phyloP scores from a whole-genome alignment of 2,113 vertebrate species.

The Choloepus hoffmanni region DNA sequence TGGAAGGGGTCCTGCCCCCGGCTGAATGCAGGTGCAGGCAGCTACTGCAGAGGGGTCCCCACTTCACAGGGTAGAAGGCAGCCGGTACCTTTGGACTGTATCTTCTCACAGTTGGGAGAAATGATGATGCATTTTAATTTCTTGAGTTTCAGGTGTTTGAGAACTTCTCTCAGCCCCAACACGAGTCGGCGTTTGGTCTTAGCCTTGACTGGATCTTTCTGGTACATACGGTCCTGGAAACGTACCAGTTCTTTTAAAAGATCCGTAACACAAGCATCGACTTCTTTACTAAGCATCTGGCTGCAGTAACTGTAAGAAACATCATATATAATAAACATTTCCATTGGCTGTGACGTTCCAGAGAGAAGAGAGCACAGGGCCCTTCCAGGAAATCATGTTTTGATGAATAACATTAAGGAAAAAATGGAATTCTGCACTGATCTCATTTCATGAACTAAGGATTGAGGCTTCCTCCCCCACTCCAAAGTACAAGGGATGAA shows the following conservation, averaged over 20 bases:
- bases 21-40: neutral
- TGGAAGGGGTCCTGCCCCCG: neutral
- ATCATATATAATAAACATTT: neutral
- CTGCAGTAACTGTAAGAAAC: conserved; percentile 93
- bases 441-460: neutral
- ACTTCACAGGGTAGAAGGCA: fast-evolving
- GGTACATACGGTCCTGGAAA: conserved; percentile 98
- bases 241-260: conserved; percentile 96
- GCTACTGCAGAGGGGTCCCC: neutral
- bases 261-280: conserved; percentile 93
- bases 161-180: conserved; percentile 96
- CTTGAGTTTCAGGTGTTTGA: conserved; percentile 96
- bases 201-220: conserved; percentile 98
- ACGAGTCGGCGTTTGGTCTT: conserved; percentile 97
- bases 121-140: conserved; percentile 97
- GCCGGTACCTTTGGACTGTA: conserved; percentile 94
- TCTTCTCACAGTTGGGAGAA: conserved; percentile 98
- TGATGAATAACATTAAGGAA: neutral
- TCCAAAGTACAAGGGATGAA: neutral
- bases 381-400: neutral
- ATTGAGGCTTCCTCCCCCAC: neutral
- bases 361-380: neutral
- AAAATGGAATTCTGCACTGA: neutral
- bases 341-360: neutral
- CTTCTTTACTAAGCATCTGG: conserved; percentile 97